Base-by-base conservation (phyloP, 2,113 vertebrate species). In the Trachemys scripta region DNA sequence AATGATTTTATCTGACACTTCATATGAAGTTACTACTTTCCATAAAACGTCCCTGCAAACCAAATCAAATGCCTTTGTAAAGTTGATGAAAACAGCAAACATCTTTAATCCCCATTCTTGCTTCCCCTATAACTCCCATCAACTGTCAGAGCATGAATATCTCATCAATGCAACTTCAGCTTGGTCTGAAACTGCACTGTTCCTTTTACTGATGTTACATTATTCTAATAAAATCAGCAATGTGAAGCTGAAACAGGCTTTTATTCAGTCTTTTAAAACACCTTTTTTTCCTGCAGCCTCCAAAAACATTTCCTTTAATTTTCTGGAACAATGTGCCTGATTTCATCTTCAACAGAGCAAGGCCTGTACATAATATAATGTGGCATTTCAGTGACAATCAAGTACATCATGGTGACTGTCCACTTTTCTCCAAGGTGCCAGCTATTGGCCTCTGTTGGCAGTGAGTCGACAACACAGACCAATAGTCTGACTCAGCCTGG, bases 321-420 rank as follows among this genome's bases (percentile, higher is more conserved):
- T 11, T 84, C 42, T 69, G 1, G 1, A 38, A 50, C 50, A 22
- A 84, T 4, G 10, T 0, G 38, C 10, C 35, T n/a, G 69, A 42
- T 65, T 2, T 54, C 4, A 47, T 75, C 57, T 85, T 24, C 9
- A 24, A 35, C 20, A 83, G 79, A 20, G n/a, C 72, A 62, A 24
- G 50, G 13, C 51, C 1, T 0, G 5, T 1, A 54, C 2, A 16
- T 0, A 0, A 45, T 3, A 47, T 1, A 51, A 85, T 0, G 1
- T 1, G 5, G 0, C 11, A 19, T 3, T 65, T 27, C 87, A 54
- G 82, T 0, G 1, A 49, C 13, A 11, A 45, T n/a, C 62, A 62
- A 19, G 42, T 2, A 69, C 16, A 69, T 81, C 0, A 1, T 4
- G 65, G 51, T 35, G 56, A 53, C 19, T 87, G 69, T 31, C 87